Evolutionary conservation across 1,140 invertebrate genomes (phyloP).

Genomic region (Trichogramma pretiosum): DNA sequence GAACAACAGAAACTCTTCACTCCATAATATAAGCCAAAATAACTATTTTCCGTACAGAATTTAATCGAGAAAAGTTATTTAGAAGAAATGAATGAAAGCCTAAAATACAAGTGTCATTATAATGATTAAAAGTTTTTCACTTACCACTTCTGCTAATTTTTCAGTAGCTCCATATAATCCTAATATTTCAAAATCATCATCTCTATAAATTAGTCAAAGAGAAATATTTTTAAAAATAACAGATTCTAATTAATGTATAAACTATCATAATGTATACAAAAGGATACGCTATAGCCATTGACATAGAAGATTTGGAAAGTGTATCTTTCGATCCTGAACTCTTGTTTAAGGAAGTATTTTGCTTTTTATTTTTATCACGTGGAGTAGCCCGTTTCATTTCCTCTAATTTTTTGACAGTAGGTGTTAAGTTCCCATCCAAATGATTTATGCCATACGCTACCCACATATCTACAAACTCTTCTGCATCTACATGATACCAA

Average conservation of each 20-base stretch:
- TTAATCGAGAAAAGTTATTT: too few species aligned
- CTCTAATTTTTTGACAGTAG: slow-evolving; percentile 30
- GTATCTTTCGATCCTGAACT: slow-evolving; percentile 2
- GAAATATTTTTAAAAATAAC: too few species aligned
- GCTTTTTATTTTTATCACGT: slow-evolving; percentile 13
- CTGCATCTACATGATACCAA: slow-evolving; percentile 29
- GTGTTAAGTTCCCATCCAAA: slow-evolving; percentile 26
- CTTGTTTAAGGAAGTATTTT: neutral
- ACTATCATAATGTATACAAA: too few species aligned
- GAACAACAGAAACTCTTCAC: too few species aligned
- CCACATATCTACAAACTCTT: slow-evolving; percentile 41
- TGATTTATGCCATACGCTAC: slow-evolving; percentile 32
- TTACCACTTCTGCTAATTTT: slow-evolving; percentile 14
- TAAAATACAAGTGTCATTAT: too few species aligned
- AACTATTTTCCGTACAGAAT: too few species aligned
- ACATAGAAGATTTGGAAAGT: slow-evolving; percentile 6
- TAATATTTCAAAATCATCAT: slow-evolving; percentile 30
- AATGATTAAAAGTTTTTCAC: slow-evolving; percentile 23
- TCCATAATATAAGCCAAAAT: too few species aligned
- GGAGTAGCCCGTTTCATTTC: slow-evolving; percentile 27
- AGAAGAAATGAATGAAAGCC: too few species aligned
- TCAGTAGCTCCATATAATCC: slow-evolving; percentile 27
- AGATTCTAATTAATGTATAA: too few species aligned
- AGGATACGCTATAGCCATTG: slow-evolving; percentile 25
- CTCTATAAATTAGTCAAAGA: slow-evolving; percentile 19